These are phyloP conservation scores for Cylloceria caligata DNA, from an alignment of 2,888 invertebrate species.

Conservation along the genomic window DNA sequence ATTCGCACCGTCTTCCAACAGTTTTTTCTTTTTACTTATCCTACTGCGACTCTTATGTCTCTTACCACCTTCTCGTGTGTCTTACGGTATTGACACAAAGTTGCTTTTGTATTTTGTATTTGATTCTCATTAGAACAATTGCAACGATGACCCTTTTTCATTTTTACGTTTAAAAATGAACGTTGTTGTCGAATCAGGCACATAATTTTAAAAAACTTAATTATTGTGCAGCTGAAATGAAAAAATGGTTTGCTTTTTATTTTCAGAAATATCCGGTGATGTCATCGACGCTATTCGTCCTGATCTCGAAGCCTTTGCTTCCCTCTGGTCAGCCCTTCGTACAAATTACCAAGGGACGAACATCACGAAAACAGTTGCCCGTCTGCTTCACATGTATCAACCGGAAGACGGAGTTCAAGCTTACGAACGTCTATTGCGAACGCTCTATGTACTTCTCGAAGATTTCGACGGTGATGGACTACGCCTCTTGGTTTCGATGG, in stretches of 20 bases:
- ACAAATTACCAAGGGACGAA: slow-evolving; percentile 74
- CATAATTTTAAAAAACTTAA: too few relatives aligned
- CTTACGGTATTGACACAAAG: too few relatives aligned
- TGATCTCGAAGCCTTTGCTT: slow-evolving; percentile 73
- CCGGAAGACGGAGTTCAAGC: slow-evolving; percentile 78
- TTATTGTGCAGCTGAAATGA: too few relatives aligned
- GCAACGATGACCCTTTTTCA: too few relatives aligned
- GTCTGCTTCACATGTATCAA: slow-evolving; percentile 77
- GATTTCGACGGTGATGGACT: slow-evolving; percentile 74
- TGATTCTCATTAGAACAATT: too few relatives aligned
- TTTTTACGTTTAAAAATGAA: too few relatives aligned
- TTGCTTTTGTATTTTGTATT: too few relatives aligned
- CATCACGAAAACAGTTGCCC: slow-evolving; percentile 74
- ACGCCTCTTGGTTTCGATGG: slow-evolving; percentile 75
- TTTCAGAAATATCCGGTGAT: slow-evolving; percentile 48
- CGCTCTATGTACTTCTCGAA: slow-evolving; percentile 73
- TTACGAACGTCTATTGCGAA: slow-evolving; percentile 76
- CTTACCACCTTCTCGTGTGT: too few relatives aligned
- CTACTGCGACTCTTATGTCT: too few relatives aligned
- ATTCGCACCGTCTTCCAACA: too few relatives aligned
- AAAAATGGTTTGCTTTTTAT: slow-evolving; percentile 16
- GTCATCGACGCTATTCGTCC: slow-evolving; percentile 67
- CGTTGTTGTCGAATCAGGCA: too few relatives aligned
- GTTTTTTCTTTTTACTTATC: too few relatives aligned
- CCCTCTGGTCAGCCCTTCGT: slow-evolving; percentile 73